Conservation (phyloP, 2,797 vertebrate species). For the Synanceia verrucosa region DNA sequence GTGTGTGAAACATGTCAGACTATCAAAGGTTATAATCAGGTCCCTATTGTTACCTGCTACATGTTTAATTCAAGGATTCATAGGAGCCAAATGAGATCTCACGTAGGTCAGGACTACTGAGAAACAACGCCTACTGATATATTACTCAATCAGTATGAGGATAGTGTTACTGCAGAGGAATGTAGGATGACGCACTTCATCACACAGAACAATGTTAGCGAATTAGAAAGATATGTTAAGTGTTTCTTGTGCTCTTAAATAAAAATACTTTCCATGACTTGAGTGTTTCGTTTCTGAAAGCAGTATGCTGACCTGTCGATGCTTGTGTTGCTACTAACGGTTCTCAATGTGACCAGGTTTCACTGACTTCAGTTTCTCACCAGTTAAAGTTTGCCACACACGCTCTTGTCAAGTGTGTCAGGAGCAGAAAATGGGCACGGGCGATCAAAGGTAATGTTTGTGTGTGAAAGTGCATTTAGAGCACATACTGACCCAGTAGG, state of each 20-base stretch:
- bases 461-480: conserved; percentile 64
- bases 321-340: background rate
- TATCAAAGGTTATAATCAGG: background rate
- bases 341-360: background rate
- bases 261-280: conserved; percentile 48
- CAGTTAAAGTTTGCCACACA: conserved; percentile 21
- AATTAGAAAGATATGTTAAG: background rate
- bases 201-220: background rate
- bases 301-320: background rate
- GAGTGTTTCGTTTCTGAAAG: conserved; percentile 37
- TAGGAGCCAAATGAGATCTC: no score
- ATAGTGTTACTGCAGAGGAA: conserved; percentile 26
- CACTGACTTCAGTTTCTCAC: background rate
- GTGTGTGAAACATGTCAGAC: background rate
- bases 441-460: conserved; percentile 70
- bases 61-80: no score
- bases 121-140: background rate
- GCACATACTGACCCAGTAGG: conserved; percentile 55
- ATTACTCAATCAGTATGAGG: conserved; percentile 9
- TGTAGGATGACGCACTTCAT: conserved; percentile 2
- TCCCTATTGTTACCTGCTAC: background rate
- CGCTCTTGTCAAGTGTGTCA: conserved; percentile 26
- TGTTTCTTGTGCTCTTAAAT: conserved; percentile 56
- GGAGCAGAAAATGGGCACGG: conserved; percentile 38
- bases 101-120: background rate